A percentile compares a stretch with the other conserved stretches of the same genome.
Evolutionary conservation across 23 tunicate species (phyloP).

Genomic region (Aplidium turbinatum): DNA sequence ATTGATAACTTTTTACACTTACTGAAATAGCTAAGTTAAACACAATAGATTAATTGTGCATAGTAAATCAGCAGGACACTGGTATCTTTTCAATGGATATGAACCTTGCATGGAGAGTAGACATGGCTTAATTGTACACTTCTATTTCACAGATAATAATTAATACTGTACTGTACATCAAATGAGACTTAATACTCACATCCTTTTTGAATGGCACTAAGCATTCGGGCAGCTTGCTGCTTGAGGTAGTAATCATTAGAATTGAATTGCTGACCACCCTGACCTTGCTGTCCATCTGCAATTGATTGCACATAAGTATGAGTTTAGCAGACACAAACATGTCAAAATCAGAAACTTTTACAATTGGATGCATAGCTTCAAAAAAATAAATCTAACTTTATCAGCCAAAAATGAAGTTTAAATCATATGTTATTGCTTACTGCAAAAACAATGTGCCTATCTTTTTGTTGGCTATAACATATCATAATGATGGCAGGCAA

Average conservation of each 20-base stretch:
- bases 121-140: no score
- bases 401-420: neutral
- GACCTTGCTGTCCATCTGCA: constrained; percentile 89
- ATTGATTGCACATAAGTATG: neutral
- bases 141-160: no score
- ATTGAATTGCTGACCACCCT: constrained; percentile 79
- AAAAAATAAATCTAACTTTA: neutral
- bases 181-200: constrained; percentile 69
- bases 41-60: no score
- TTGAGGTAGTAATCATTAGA: constrained; percentile 82
- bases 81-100: no score
- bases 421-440: neutral
- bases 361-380: neutral
- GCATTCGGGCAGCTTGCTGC: constrained; percentile 95
- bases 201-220: constrained; percentile 92
- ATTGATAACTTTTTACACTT: no score
- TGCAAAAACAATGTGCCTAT: no score
- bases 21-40: no score
- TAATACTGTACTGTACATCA: no score
- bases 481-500: no score
- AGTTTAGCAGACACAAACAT: neutral
- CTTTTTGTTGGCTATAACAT: no score
- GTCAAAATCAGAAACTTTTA: neutral
- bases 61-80: no score
- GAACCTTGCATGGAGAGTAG: no score